Conservation (phyloP, 1,140 invertebrate genomes). For the Drosophila virilis region DNA sequence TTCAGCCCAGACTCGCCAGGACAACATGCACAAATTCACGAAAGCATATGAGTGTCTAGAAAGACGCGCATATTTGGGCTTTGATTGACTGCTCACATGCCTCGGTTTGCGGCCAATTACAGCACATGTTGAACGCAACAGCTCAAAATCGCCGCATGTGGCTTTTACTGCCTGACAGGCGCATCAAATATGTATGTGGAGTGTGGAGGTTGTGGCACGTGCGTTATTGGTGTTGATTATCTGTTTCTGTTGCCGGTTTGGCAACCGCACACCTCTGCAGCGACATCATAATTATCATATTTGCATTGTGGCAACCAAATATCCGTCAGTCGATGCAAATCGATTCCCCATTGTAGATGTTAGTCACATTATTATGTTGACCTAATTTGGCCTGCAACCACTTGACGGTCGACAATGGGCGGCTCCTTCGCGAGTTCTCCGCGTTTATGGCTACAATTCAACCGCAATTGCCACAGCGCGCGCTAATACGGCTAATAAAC, state of each 20-base stretch:
- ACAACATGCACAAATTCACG: slow-evolving; percentile 12
- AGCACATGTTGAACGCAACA: slow-evolving; percentile 25
- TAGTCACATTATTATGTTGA: slow-evolving; percentile 57
- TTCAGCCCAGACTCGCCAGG: slow-evolving; percentile 6
- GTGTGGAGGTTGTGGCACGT: neutral
- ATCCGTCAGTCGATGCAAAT: slow-evolving; percentile 49
- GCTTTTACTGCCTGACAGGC: slow-evolving; percentile 20
- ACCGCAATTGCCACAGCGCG: slow-evolving; percentile 71
- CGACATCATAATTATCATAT: slow-evolving; percentile 46
- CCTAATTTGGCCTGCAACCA: slow-evolving; percentile 73
- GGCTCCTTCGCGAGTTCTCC: slow-evolving; percentile 17
- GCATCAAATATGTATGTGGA: slow-evolving; percentile 66
- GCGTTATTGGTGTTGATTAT: slow-evolving; percentile 24
- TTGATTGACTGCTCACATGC: slow-evolving; percentile 37
- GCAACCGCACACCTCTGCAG: neutral
- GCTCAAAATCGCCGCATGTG: slow-evolving; percentile 21
- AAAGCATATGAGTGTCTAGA: neutral
- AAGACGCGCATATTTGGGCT: neutral
- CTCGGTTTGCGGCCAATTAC: slow-evolving; percentile 15
- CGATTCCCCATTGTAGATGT: slow-evolving; percentile 38
- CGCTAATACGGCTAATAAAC: slow-evolving; percentile 71
- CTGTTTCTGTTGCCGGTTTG: slow-evolving; percentile 16
- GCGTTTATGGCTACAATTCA: slow-evolving; percentile 61
- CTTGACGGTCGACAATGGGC: slow-evolving; percentile 61
- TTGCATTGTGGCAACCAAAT: slow-evolving; percentile 32